phyloP scores from a whole-genome alignment of 1,140 invertebrate genomes.

The Chionoecetes opilio region DNA sequence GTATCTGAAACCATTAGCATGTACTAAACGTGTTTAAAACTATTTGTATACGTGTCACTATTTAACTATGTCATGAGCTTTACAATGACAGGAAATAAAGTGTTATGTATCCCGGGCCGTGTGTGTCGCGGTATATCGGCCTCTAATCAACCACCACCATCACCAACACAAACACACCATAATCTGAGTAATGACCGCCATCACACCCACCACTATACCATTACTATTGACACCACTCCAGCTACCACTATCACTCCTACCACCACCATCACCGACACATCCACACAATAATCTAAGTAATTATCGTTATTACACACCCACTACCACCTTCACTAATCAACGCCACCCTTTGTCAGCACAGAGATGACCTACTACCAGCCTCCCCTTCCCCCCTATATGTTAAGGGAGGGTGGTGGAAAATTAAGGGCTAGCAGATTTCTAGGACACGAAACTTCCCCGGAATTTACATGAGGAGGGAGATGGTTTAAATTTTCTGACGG shows the following conservation, averaged over 20 bases:
- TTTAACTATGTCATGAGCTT: too few relatives aligned
- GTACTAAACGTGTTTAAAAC: too few relatives aligned
- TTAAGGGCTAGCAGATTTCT: not conserved
- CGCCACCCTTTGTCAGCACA: not conserved
- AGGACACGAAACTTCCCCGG: conserved; percentile 16
- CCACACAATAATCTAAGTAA: not conserved
- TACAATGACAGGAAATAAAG: too few relatives aligned
- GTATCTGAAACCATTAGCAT: too few relatives aligned
- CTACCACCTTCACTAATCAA: not conserved
- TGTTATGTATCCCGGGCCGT: too few relatives aligned
- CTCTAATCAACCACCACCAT: too few relatives aligned
- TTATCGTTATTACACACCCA: not conserved
- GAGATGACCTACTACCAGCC: not conserved
- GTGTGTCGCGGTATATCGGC: too few relatives aligned
- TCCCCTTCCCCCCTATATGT: not conserved
- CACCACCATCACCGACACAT: not conserved
- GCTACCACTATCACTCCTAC: not conserved
- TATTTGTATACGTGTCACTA: too few relatives aligned
- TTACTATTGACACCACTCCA: not conserved
- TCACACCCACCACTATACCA: not conserved
- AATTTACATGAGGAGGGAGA: conserved; percentile 61
- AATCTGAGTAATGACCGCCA: not conserved
- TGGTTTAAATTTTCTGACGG: conserved; percentile 56
- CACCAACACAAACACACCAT: not conserved
- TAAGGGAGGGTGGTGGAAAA: too few relatives aligned